Conservation (phyloP, 2,797 vertebrate genomes). For the Menidia menidia region DNA sequence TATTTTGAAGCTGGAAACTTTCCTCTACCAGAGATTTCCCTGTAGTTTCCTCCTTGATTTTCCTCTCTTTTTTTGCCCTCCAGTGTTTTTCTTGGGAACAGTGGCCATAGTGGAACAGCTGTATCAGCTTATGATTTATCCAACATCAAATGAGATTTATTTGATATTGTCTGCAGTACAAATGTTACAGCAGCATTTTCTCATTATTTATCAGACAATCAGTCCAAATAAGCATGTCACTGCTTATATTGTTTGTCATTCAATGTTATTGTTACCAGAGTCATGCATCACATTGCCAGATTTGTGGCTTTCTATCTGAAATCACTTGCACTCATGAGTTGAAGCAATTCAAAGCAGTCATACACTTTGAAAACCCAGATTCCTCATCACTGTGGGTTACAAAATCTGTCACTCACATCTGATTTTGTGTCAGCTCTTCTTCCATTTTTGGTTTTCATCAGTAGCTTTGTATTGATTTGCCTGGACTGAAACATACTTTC, state of each 20-base stretch:
- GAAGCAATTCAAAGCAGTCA: slow-evolving; percentile 51
- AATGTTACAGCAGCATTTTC: slow-evolving; percentile 11
- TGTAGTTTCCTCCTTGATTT: slow-evolving; percentile 48
- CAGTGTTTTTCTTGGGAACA: slow-evolving; percentile 84
- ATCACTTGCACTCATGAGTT: slow-evolving; percentile 9
- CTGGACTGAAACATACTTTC: slow-evolving; percentile 98
- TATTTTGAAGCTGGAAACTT: slow-evolving; percentile 39
- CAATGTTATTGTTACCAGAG: slow-evolving; percentile 48
- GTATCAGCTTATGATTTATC: not conserved
- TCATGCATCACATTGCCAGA: slow-evolving; percentile 53
- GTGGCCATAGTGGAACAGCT: slow-evolving; percentile 81
- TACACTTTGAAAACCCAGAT: slow-evolving; percentile 88
- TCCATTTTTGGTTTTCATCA: slow-evolving; percentile 85
- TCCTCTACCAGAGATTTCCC: slow-evolving; percentile 52
- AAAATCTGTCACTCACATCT: slow-evolving; percentile 82
- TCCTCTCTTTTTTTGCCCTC: slow-evolving; percentile 78
- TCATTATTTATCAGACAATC: slow-evolving; percentile 35
- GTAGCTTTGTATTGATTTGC: slow-evolving; percentile 97
- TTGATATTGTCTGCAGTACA: not conserved
- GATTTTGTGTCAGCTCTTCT: slow-evolving; percentile 91
- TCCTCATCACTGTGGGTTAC: slow-evolving; percentile 78
- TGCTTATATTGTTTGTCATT: slow-evolving; percentile 55
- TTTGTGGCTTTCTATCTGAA: slow-evolving; percentile 48
- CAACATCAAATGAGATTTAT: not conserved
- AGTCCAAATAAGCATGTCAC: slow-evolving; percentile 67